Base-by-base conservation (phyloP, 2,113 vertebrate genomes). In the Bombycilla garrulus region DNA sequence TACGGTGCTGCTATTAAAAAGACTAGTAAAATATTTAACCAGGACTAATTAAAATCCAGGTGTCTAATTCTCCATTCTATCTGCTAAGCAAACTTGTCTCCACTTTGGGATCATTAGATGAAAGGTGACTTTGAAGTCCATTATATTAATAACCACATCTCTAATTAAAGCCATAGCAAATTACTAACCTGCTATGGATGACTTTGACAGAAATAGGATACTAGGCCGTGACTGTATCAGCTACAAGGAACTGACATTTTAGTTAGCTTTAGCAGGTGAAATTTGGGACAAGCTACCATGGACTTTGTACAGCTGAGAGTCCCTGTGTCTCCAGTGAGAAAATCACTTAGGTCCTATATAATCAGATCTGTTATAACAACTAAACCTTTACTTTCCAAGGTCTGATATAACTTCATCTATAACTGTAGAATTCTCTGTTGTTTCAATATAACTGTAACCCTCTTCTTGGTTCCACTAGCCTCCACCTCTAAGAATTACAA, bases 121-220 rank as follows among this genome's bases (percentile, higher is more conserved):
- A 96, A 92, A 96, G 95, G 96, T 96, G 93, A 96, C 95, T 94
- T 96, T 97, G 92, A 96, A 96, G 40, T 78, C 82, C 57, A 69
- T 84, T 86, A 40, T 95, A 97, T 97, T 96, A 97, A 97, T 96
- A 97, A 94, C 91, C 53, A 57, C 90, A 94, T 92, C 88, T 91
- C 96, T 96, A 97, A 96, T 97, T 96, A 96, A 96, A 96, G 92
- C 80, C 92, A 53, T 2, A 19, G 77, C 86, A 96, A 96, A 96
- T 96, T 96, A 96, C 79, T 93, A 94, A 84, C 94, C 86, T 91
- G 80, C 92, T 81, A 61, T 86, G 53, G 82, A 96, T 96, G 94
- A 97, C 94, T 96, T 96, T 97, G 94, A 92, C 72, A 78, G 86
- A 96, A 96, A 93, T 92, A 96, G 94, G 93, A 93, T 90, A 96